Evolutionary conservation across 2,888 invertebrate species (phyloP).

Genomic region (Clostera curtula): DNA sequence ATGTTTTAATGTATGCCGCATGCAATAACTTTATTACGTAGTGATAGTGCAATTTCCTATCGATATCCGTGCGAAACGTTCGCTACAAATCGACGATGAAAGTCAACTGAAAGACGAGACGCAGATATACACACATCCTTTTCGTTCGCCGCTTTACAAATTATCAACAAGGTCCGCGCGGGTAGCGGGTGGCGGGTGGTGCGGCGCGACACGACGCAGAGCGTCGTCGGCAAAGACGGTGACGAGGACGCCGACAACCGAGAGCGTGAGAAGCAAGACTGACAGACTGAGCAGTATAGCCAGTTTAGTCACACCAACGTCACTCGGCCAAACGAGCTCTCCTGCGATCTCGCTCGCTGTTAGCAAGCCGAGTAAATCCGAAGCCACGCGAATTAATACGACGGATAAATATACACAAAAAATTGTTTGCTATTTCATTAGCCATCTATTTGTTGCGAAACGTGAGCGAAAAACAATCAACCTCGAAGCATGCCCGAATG

Average conservation of each 20-base stretch:
- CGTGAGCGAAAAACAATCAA: constrained; percentile 22
- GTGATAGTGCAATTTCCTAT: constrained; percentile 69
- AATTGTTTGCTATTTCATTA: constrained; percentile 44
- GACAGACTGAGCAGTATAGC: constrained; percentile 48
- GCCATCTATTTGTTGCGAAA: constrained; percentile 40
- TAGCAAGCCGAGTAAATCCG: constrained; percentile 52
- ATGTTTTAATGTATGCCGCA: constrained; percentile 31
- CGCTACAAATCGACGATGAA: constrained; percentile 73
- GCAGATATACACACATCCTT: constrained; percentile 72
- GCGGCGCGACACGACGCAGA: constrained; percentile 30
- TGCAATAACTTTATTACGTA: constrained; percentile 64
- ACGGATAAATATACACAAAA: constrained; percentile 34
- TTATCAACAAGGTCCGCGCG: constrained; percentile 56
- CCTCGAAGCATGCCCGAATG: constrained; percentile 8
- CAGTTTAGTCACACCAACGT: constrained; percentile 56
- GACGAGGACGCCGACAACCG: constrained; percentile 28
- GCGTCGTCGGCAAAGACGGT: constrained; percentile 30
- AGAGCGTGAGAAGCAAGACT: constrained; percentile 38
- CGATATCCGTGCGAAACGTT: constrained; percentile 71
- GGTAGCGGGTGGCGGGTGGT: constrained; percentile 30
- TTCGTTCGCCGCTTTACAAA: constrained; percentile 65
- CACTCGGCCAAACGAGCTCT: constrained; percentile 38
- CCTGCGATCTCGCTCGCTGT: constrained; percentile 56
- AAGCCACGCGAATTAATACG: constrained; percentile 45
- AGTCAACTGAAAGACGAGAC: constrained; percentile 75